phyloP scores from a whole-genome alignment of 2,113 vertebrate species.

The Prinia subflava region DNA sequence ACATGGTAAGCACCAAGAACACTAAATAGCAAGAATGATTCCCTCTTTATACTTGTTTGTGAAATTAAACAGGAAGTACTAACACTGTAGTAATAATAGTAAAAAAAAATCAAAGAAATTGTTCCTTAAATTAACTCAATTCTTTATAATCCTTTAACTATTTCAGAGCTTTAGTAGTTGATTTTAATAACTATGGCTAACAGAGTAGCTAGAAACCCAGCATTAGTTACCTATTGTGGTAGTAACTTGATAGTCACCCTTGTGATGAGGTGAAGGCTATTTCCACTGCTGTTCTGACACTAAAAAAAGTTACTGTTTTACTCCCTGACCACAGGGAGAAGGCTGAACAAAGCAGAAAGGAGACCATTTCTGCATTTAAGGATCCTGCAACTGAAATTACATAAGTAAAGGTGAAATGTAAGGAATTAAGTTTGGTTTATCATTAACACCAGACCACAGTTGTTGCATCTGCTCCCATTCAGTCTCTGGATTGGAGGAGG shows the following conservation, averaged over 20 bases:
- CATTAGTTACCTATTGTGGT: not conserved
- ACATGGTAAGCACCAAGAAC: not conserved
- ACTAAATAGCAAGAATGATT: not conserved
- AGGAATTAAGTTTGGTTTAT: not conserved
- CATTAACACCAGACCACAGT: not conserved
- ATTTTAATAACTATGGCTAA: not conserved
- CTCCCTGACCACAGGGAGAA: not conserved
- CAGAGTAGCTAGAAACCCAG: not conserved
- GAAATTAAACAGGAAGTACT: constrained; percentile 5
- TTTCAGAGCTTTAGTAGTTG: not conserved
- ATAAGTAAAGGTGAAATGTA: not conserved
- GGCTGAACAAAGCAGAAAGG: not conserved
- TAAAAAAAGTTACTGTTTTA: not conserved
- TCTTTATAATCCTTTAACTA: not conserved
- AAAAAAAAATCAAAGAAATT: not conserved
- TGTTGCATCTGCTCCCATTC: not conserved
- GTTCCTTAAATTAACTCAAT: not conserved
- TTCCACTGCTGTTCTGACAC: not conserved
- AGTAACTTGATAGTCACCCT: not conserved
- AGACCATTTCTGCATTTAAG: not conserved
- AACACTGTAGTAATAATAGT: not conserved
- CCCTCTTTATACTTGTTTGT: not conserved
- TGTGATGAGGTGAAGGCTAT: not conserved
- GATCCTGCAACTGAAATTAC: not conserved
- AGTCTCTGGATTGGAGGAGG: not conserved